Evolutionary conservation across 2,113 vertebrate genomes (phyloP).

Genomic region (Diadophis punctatus): DNA sequence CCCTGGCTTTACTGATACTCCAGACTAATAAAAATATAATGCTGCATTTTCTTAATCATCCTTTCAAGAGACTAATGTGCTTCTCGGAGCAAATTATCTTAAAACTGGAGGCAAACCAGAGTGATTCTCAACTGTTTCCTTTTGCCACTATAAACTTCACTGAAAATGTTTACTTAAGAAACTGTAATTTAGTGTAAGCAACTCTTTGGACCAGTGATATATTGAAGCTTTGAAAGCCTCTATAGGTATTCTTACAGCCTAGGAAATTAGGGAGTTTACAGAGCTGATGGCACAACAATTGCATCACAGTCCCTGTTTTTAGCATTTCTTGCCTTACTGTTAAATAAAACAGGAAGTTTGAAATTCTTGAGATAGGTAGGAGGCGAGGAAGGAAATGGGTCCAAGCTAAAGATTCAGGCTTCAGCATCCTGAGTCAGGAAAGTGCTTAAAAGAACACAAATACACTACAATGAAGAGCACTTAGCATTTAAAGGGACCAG

Average conservation of each 20-base stretch:
- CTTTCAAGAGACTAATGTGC: background rate
- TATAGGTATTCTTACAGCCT: background rate
- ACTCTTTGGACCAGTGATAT: background rate
- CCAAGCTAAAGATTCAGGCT: background rate
- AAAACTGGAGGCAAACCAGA: background rate
- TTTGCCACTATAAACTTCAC: background rate
- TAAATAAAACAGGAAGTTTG: background rate
- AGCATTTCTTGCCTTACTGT: background rate
- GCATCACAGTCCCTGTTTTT: background rate
- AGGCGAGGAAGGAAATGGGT: background rate
- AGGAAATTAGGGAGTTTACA: background rate
- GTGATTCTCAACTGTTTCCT: background rate
- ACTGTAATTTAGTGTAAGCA: background rate
- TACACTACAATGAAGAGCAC: background rate
- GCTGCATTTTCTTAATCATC: background rate
- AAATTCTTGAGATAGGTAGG: background rate
- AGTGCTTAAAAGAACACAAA: background rate
- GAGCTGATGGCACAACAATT: background rate
- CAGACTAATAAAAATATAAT: background rate
- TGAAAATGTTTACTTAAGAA: background rate
- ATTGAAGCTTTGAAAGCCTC: background rate
- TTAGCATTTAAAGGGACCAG: background rate
- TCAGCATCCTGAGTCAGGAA: slow-evolving; percentile 1
- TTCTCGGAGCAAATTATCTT: background rate
- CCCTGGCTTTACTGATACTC: background rate